Conservation (phyloP, 2,113 vertebrate genomes). For the Cyanoramphus novaezelandiae region DNA sequence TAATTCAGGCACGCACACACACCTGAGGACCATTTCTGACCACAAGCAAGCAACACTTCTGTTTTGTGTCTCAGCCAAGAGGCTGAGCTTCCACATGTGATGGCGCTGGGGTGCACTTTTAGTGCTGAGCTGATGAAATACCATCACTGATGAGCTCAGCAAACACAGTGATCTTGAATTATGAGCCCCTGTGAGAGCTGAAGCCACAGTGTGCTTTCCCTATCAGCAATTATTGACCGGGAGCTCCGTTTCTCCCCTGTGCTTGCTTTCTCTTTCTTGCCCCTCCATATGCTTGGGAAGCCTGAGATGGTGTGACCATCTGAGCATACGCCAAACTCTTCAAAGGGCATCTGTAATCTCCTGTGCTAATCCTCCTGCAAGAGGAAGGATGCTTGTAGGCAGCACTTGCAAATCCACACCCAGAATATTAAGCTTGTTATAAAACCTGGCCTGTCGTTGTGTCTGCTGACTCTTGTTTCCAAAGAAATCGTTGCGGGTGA, state of each 20-base stretch:
- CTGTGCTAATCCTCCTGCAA: slow-evolving; percentile 29
- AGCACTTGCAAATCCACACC: slow-evolving; percentile 26
- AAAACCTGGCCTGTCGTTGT: neutral
- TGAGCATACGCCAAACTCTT: neutral
- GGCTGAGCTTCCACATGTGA: neutral
- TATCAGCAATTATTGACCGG: neutral
- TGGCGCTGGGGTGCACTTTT: neutral
- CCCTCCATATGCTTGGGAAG: neutral
- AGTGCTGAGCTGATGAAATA: neutral
- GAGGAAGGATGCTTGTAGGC: slow-evolving; percentile 9
- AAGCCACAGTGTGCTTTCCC: neutral
- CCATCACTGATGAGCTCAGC: neutral
- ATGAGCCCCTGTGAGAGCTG: neutral
- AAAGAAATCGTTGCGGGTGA: neutral
- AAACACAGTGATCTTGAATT: neutral
- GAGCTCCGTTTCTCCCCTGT: neutral
- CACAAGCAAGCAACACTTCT: neutral
- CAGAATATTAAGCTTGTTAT: slow-evolving; percentile 12
- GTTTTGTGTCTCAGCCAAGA: neutral
- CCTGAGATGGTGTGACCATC: neutral
- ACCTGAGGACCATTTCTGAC: neutral
- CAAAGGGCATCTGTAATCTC: slow-evolving; percentile 29
- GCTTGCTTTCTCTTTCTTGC: neutral
- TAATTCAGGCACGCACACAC: neutral
- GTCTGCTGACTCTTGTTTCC: neutral